Evolutionary conservation across 2,888 invertebrate species (phyloP), one percentile per base, ranked within the genome.

Genomic region (Cabera pusaria): DNA sequence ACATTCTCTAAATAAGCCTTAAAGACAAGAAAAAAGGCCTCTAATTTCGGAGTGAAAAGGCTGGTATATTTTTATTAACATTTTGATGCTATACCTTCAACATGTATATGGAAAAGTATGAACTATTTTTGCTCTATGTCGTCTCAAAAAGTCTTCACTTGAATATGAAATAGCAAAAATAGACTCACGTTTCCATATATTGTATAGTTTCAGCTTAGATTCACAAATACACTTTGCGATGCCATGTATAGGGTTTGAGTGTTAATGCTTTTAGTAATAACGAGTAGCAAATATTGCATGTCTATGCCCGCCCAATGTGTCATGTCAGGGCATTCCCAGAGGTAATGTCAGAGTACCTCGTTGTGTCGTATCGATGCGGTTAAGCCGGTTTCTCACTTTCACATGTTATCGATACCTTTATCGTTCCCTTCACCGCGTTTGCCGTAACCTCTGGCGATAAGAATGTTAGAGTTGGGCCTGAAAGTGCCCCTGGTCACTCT

Each of bases 381-480:
- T 29, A 46, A 47, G 56, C 61, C 54, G 55, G 32, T 56, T 64
- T 45, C 49, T 32, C 26, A 36, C 26, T 27, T 37, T 32, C 44
- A 25, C 40, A 31, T 44, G 48, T 25, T 49, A 38, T 45, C 53
- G 12, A 49, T 68, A 68, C 68, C 68, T 69, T 57, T 41, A 27
- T 58, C 49, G 37, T 52, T 53, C 28, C 52, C 49, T 31, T 45
- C 49, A 34, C 33, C 53, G 29, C 74, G 65, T 53, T 74, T 74
- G 10, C 87, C 86, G 55, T 75, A 86, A 40, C 84, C 86, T 44
- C 84, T 62, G 14, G 86, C 86, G 54, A 86, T 82, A 53, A 83
- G 80, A 34, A 84, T 63, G 47, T 82, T 81, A 44, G 80, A 70
- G 52, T 74, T 75, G 3, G 85, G 84, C 56, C 69, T 79, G 73